Evolutionary conservation across 2,797 vertebrate genomes (phyloP), one percentile per base, ranked within the genome.

Genomic region (Florisuga fusca): DNA sequence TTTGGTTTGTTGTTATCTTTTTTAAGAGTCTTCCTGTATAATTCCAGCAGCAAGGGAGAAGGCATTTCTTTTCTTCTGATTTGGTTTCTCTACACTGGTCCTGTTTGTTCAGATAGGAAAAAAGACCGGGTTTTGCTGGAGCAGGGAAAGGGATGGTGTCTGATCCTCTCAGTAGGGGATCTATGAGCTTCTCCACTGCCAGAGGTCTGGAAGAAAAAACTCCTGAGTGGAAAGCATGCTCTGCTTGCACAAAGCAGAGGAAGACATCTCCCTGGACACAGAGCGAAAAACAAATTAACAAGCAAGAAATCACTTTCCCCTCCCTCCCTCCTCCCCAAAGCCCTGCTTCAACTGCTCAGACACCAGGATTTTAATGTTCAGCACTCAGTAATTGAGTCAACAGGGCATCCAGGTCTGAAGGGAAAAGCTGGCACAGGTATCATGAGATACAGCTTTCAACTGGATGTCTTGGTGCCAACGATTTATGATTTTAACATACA

Each of bases 221-320:
- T 79, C 22, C 72, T 3, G n/a, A 21, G 43, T 46, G 57, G 46
- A 92, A 89, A 84, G 62, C 66, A 51, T 85, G 38, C 38, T 38
- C 55, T 72, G 76, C 79, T 94, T 53, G 81, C 58, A 84, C 34
- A 86, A 63, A 94, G 51, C 75, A 89, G 58, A 72, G 53, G 68
- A 87, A 72, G 46, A 6, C 15, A 92, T 76, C 84, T 89, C 90
- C 90, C 66, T 78, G 87, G 87, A 92, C 95, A 92, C 84, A 63
- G 84, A 87, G 66, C 66, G 43, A 46, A 95, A 92, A 95, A 93
- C 84, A 95, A 95, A 96, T 96, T 96, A 95, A 92, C 79, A 73
- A 81, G 89, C 89, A 78, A 92, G 84, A 96, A 94, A 93, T 93
- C 79, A 81, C 82, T 78, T 94, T 89, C 43, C 34, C n/a, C 57